These are phyloP conservation scores for Lepidonotus clava DNA, from an alignment of 2,888 invertebrate genomes.

Conservation along the genomic window DNA sequence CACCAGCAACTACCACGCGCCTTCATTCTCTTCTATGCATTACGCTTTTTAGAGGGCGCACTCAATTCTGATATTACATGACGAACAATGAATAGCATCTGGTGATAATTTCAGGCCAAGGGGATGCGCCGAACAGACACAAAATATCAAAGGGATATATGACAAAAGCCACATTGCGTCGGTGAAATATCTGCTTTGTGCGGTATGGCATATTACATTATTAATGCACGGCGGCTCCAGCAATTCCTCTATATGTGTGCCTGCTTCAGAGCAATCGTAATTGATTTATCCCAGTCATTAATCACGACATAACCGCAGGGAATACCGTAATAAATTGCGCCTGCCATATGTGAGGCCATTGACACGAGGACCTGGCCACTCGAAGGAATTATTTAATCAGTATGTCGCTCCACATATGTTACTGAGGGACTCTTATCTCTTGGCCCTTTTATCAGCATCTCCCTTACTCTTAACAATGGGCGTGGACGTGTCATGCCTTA, in stretches of 20 bases:
- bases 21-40: too few relatives aligned
- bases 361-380: not conserved
- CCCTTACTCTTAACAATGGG: not conserved
- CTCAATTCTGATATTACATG: too few relatives aligned
- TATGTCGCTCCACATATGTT: not conserved
- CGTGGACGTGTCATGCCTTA: too few relatives aligned
- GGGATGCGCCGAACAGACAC: too few relatives aligned
- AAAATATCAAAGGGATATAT: too few relatives aligned
- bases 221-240: not conserved
- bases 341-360: not conserved
- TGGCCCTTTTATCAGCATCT: not conserved
- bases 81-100: too few relatives aligned
- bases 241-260: not conserved
- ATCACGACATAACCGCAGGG: not conserved
- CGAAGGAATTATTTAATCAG: not conserved
- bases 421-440: not conserved
- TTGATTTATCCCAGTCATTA: slow-evolving; percentile 18
- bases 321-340: not conserved
- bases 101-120: too few relatives aligned
- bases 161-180: too few relatives aligned
- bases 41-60: too few relatives aligned
- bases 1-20: too few relatives aligned
- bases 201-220: slow-evolving; percentile 9
- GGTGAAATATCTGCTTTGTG: not conserved
- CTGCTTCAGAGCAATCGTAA: not conserved